phyloP scores from a whole-genome alignment of 2,888 invertebrate species.

The Malachius bipustulatus region DNA sequence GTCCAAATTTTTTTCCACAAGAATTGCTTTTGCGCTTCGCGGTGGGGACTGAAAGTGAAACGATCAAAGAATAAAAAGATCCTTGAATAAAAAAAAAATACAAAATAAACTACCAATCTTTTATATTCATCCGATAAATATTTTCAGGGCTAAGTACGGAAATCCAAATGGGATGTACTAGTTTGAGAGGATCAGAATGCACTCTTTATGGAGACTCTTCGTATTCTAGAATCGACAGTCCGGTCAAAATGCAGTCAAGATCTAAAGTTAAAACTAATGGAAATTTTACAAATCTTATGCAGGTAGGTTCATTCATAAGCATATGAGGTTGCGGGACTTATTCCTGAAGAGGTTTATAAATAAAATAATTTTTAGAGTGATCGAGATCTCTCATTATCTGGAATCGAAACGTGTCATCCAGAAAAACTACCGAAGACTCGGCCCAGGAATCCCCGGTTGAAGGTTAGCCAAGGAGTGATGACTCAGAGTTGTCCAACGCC shows the following conservation, averaged over 20 bases:
- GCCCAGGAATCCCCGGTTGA: conserved; percentile 38
- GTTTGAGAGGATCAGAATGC: conserved; percentile 39
- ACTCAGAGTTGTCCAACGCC: conserved; percentile 73
- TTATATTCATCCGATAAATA: background rate
- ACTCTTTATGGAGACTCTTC: conserved; percentile 36
- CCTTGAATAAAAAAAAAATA: no score
- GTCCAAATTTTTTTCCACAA: no score
- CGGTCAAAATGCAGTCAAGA: conserved; percentile 32
- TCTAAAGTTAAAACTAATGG: conserved; percentile 55
- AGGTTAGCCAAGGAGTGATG: conserved; percentile 42
- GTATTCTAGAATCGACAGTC: conserved; percentile 20
- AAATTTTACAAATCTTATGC: conserved; percentile 53
- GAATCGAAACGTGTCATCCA: conserved; percentile 37
- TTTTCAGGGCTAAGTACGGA: no score
- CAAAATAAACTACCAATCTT: background rate
- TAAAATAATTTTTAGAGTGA: no score
- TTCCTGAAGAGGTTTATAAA: no score
- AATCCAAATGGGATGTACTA: conserved; percentile 38
- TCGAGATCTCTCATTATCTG: no score
- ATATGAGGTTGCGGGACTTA: no score
- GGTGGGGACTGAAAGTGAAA: no score
- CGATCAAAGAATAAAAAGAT: no score
- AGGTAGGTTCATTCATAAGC: conserved; percentile 45
- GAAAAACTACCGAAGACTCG: conserved; percentile 49
- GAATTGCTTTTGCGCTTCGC: no score